phyloP scores from a whole-genome alignment of 2,113 vertebrate species.

The Nycticorax nycticorax region DNA sequence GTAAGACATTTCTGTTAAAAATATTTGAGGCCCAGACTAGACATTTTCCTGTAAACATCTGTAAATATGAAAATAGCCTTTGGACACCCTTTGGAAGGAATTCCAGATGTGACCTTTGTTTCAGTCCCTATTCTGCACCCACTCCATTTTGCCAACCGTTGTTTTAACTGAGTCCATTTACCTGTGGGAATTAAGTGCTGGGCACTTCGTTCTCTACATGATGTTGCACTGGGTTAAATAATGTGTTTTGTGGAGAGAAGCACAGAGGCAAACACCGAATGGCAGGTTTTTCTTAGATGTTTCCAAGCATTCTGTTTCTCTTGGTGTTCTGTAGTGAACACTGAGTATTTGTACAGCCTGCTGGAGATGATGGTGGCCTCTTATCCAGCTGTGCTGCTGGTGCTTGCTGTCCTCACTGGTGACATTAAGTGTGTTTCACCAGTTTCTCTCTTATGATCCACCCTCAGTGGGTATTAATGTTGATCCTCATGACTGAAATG shows the following conservation, averaged over 20 bases:
- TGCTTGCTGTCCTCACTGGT: neutral
- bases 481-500: neutral
- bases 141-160: fast-evolving
- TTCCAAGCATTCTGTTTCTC: neutral
- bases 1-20: neutral
- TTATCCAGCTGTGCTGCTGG: neutral
- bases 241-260: neutral
- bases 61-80: neutral
- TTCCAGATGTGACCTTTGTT: neutral
- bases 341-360: neutral
- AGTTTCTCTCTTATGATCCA: neutral
- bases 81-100: neutral
- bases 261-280: neutral
- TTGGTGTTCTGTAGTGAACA: neutral
- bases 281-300: neutral
- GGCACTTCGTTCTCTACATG: neutral
- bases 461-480: neutral
- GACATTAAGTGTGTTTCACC: neutral
- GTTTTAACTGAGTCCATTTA: neutral
- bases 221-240: neutral
- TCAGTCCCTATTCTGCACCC: neutral
- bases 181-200: neutral
- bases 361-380: neutral
- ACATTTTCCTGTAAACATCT: neutral
- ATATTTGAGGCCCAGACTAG: neutral